Percentiles rank a stretch among this genome's conserved stretches.
phyloP scores from a whole-genome alignment of 2,888 invertebrate species.

The Oeneis ivallda region DNA sequence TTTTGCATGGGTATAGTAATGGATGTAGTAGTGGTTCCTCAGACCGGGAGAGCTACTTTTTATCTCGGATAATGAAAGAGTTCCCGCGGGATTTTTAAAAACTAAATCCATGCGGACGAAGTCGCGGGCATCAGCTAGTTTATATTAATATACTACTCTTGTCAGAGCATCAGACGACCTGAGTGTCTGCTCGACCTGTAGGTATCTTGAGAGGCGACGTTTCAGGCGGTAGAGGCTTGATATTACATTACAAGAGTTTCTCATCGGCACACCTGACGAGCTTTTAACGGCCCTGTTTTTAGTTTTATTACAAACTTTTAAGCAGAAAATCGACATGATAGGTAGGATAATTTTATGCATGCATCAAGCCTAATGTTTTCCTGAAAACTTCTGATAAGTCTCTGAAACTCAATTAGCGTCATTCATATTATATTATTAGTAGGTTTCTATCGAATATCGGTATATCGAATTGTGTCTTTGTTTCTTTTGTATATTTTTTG shows the following conservation, averaged over 20 bases:
- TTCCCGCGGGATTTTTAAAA: too few species aligned
- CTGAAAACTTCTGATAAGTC: background rate
- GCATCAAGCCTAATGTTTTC: background rate
- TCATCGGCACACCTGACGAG: constrained; percentile 7
- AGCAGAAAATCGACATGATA: background rate
- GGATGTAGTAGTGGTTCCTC: too few species aligned
- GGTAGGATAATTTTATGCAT: background rate
- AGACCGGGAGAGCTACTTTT: too few species aligned
- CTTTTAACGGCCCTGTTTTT: constrained; percentile 8
- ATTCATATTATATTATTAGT: too few species aligned
- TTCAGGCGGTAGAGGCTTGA: constrained; percentile 10
- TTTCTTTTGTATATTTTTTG: too few species aligned
- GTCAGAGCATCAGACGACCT: background rate
- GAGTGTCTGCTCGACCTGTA: background rate
- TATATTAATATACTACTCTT: too few species aligned
- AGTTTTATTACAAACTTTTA: constrained; percentile 19
- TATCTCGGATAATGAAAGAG: too few species aligned
- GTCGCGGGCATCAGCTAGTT: too few species aligned
- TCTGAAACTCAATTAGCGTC: background rate
- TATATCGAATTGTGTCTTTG: too few species aligned
- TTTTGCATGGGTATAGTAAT: too few species aligned
- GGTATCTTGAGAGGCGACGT: constrained; percentile 5
- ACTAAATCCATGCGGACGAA: too few species aligned
- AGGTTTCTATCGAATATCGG: too few species aligned
- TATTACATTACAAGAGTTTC: constrained; percentile 15